Percentiles rank a stretch among this genome's conserved stretches.
These are phyloP conservation scores for Leguminivora glycinivorella DNA, from an alignment of 1,140 invertebrate genomes.

Conservation along the genomic window DNA sequence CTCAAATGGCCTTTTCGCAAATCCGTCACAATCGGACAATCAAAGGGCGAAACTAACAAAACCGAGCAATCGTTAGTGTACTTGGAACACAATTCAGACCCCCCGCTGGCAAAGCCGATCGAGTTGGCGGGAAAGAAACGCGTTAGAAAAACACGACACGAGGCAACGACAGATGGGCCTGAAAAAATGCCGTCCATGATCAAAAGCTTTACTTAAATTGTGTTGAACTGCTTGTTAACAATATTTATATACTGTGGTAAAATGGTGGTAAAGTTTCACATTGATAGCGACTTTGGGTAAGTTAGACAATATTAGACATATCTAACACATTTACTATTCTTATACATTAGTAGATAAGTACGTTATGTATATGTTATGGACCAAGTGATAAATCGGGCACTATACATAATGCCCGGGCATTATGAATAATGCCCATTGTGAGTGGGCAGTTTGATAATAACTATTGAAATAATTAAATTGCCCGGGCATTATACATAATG, in stretches of 20 bases:
- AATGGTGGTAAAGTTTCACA: background rate
- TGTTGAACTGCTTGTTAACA: constrained; percentile 8
- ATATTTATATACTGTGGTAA: background rate
- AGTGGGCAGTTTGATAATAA: no score
- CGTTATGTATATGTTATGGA: no score
- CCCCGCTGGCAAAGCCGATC: constrained; percentile 68
- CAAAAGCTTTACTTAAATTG: constrained; percentile 20
- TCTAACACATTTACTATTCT: no score
- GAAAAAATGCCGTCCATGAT: constrained; percentile 44
- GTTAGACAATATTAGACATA: no score
- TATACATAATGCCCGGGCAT: no score
- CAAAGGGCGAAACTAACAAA: constrained; percentile 57
- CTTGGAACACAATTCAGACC: constrained; percentile 49
- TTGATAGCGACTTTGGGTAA: background rate
- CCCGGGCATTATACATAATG: no score
- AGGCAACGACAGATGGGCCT: constrained; percentile 64
- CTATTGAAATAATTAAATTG: no score
- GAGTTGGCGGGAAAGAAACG: constrained; percentile 53
- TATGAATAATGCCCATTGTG: no score
- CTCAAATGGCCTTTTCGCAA: constrained; percentile 52
- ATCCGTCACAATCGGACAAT: constrained; percentile 67
- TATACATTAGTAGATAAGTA: no score
- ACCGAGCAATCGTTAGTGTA: constrained; percentile 53
- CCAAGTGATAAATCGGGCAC: no score
- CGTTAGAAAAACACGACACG: constrained; percentile 56